Conservation (phyloP, 2,888 invertebrate genomes). For the Portevinia maculata region DNA sequence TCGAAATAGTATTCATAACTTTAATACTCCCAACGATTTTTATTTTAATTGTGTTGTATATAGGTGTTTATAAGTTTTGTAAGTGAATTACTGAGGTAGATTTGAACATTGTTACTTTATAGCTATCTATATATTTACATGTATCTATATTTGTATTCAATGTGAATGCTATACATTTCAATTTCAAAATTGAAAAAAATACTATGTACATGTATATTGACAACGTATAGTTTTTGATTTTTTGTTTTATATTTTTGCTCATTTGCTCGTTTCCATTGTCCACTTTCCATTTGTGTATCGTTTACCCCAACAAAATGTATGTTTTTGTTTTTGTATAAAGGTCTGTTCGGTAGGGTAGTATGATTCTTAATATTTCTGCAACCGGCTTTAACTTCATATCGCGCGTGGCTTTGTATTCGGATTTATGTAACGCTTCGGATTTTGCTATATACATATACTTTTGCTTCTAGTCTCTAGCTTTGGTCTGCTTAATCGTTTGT, state of each 20-base stretch:
- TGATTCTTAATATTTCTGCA: slow-evolving; percentile 55
- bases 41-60: slow-evolving; percentile 67
- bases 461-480: slow-evolving; percentile 49
- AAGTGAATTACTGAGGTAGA: slow-evolving; percentile 67
- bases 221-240: slow-evolving; percentile 50
- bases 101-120: slow-evolving; percentile 61
- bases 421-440: slow-evolving; percentile 43
- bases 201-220: slow-evolving; percentile 58
- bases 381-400: slow-evolving; percentile 69
- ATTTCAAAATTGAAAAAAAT: slow-evolving; percentile 46
- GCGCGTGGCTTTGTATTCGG: slow-evolving; percentile 27
- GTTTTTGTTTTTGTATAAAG: slow-evolving; percentile 26
- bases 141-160: slow-evolving; percentile 61
- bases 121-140: slow-evolving; percentile 66
- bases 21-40: slow-evolving; percentile 47
- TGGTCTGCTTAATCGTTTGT: slow-evolving; percentile 65
- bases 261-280: slow-evolving; percentile 70
- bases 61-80: slow-evolving; percentile 41
- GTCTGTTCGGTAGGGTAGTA: slow-evolving; percentile 57
- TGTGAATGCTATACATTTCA: slow-evolving; percentile 67
- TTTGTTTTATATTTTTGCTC: slow-evolving; percentile 65
- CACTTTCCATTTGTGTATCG: slow-evolving; percentile 62
- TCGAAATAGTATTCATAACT: slow-evolving; percentile 36
- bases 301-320: slow-evolving; percentile 42
- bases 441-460: slow-evolving; percentile 6